Conservation (phyloP, 2,888 invertebrate genomes). For the Aelia acuminata region DNA sequence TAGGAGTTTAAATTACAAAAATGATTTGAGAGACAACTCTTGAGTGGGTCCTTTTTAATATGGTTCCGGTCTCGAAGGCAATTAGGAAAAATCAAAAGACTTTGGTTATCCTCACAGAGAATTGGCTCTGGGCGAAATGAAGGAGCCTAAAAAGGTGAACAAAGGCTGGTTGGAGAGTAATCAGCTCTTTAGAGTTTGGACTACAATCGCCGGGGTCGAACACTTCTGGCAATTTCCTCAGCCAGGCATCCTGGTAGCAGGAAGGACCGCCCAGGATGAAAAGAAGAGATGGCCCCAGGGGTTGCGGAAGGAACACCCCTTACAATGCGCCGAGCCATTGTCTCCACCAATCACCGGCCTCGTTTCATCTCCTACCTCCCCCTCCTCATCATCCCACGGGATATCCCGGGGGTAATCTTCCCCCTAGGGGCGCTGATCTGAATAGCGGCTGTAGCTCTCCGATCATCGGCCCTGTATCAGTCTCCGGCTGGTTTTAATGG, state of each 20-base stretch:
- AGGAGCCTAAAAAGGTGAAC: slow-evolving; percentile 6
- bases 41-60: no score
- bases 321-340: slow-evolving; percentile 19
- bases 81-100: background rate
- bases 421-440: background rate
- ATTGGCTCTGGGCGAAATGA: background rate
- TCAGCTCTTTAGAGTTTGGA: slow-evolving; percentile 18
- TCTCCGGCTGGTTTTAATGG: background rate
- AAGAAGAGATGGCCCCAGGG: slow-evolving; percentile 17
- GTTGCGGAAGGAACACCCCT: slow-evolving; percentile 20
- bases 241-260: background rate
- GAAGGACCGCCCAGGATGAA: background rate
- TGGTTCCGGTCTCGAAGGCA: no score
- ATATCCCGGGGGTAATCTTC: slow-evolving; percentile 25
- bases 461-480: background rate
- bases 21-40: no score
- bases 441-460: slow-evolving; percentile 4
- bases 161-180: background rate
- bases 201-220: slow-evolving; percentile 22
- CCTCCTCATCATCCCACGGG: slow-evolving; percentile 27
- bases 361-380: slow-evolving; percentile 31
- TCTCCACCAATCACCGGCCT: slow-evolving; percentile 39
- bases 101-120: background rate
- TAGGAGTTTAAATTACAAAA: no score
- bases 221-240: background rate